Evolutionary conservation across 2,797 vertebrate species (phyloP).

Genomic region (Acanthiza pusilla): DNA sequence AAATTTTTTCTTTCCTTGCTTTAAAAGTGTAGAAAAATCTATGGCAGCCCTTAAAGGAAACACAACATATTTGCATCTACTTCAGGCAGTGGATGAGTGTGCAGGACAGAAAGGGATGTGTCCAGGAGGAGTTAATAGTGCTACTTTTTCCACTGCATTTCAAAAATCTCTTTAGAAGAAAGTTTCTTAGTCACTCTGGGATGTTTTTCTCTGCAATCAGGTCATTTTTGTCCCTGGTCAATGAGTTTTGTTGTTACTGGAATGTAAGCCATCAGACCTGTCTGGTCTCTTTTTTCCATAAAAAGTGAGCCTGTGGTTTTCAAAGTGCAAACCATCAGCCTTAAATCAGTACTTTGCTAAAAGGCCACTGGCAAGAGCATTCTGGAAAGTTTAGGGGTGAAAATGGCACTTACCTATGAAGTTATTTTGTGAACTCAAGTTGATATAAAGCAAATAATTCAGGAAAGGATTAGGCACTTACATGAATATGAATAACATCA

Average conservation of each 20-base stretch:
- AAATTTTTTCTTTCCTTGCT: not conserved
- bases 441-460: slow-evolving; percentile 50
- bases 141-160: not conserved
- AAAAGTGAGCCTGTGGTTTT: not conserved
- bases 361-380: not conserved
- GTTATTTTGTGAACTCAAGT: slow-evolving; percentile 39
- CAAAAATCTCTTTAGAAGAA: not conserved
- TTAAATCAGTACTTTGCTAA: slow-evolving; percentile 16
- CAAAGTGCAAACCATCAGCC: not conserved
- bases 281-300: not conserved
- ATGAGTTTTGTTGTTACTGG: not conserved
- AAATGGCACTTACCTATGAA: slow-evolving; percentile 21
- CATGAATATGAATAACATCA: slow-evolving; percentile 55
- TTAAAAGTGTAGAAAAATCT: not conserved
- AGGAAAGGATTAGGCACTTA: slow-evolving; percentile 39
- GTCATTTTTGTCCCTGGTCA: not conserved
- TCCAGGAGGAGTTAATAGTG: not conserved
- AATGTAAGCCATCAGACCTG: not conserved
- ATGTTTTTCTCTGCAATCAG: not conserved
- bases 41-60: not conserved
- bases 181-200: not conserved
- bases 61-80: not conserved
- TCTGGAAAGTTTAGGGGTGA: slow-evolving; percentile 38
- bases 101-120: not conserved
- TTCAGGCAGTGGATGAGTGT: not conserved